Percentiles rank a stretch among this genome's conserved stretches.
Conservation (phyloP, 2,113 vertebrate species). For the Ageneiosus marmoratus region DNA sequence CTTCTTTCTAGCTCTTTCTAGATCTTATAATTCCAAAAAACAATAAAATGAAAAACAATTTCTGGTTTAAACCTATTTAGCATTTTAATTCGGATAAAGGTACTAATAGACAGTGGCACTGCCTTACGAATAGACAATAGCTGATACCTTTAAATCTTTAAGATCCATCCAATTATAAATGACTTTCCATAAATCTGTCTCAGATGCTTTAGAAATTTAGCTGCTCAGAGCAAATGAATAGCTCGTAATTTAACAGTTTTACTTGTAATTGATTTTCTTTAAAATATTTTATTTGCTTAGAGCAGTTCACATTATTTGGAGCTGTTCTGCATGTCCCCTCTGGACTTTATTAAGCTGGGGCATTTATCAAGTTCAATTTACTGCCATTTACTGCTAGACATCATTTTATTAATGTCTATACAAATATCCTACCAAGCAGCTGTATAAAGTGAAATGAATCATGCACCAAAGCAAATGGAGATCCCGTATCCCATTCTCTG, state of each 20-base stretch:
- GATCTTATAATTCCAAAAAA: neutral
- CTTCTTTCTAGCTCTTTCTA: neutral
- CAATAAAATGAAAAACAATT: neutral
- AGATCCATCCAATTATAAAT: constrained; percentile 9
- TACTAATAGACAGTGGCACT: neutral
- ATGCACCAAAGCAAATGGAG: neutral
- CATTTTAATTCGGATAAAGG: neutral
- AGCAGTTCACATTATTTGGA: neutral
- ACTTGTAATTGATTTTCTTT: constrained; percentile 11
- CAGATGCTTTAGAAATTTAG: neutral
- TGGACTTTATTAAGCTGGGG: neutral
- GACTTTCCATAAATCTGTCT: constrained; percentile 15
- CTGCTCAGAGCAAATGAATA: neutral
- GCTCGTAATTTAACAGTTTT: neutral
- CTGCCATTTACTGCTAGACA: neutral
- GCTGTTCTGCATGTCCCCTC: neutral
- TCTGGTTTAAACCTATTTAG: neutral
- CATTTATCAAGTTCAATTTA: constrained; percentile 3
- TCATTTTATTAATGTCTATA: neutral
- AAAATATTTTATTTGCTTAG: no score
- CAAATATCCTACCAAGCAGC: constrained; percentile 1
- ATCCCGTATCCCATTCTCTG: neutral
- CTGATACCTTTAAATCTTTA: constrained; percentile 1
- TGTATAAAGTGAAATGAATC: neutral
- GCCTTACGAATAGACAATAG: no score